These are phyloP conservation scores for Sebastes taczanowskii DNA, from an alignment of 2,797 vertebrate genomes.

Conservation along the genomic window DNA sequence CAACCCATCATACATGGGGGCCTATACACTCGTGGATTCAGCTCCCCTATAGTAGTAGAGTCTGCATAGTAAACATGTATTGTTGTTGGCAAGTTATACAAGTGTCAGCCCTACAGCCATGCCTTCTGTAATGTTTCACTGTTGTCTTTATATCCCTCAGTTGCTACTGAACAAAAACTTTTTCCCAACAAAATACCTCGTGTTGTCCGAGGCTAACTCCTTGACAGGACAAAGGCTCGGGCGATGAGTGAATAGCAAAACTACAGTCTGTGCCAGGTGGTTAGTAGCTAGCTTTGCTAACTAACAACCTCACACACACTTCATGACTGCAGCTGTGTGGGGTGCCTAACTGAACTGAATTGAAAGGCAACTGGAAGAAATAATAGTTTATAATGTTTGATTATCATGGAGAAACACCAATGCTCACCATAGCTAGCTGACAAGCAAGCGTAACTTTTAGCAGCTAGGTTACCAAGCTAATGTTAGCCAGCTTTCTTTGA, in stretches of 20 bases:
- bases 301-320: not conserved
- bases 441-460: slow-evolving; percentile 67
- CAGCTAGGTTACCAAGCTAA: slow-evolving; percentile 58
- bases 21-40: not conserved
- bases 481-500: slow-evolving; percentile 63
- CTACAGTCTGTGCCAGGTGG: slow-evolving; percentile 60
- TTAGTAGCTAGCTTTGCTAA: slow-evolving; percentile 67
- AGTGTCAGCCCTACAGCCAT: too few species aligned
- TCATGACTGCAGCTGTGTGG: not conserved
- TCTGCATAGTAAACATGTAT: slow-evolving; percentile 21
- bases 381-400: not conserved
- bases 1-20: not conserved
- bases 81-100: slow-evolving; percentile 16
- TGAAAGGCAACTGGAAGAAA: not conserved
- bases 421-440: slow-evolving; percentile 12
- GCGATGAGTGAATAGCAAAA: slow-evolving; percentile 47
- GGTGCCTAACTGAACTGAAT: not conserved
- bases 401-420: not conserved
- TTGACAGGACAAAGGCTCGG: slow-evolving; percentile 74
- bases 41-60: not conserved
- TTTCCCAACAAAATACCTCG: too few species aligned
- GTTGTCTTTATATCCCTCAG: not conserved
- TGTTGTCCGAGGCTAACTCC: slow-evolving; percentile 8
- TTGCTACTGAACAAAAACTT: too few species aligned
- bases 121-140: too few species aligned